Percentiles rank a stretch among this genome's conserved stretches.
These are phyloP conservation scores for Chaetodon auriga DNA, from an alignment of 2,113 vertebrate species.

Conservation along the genomic window DNA sequence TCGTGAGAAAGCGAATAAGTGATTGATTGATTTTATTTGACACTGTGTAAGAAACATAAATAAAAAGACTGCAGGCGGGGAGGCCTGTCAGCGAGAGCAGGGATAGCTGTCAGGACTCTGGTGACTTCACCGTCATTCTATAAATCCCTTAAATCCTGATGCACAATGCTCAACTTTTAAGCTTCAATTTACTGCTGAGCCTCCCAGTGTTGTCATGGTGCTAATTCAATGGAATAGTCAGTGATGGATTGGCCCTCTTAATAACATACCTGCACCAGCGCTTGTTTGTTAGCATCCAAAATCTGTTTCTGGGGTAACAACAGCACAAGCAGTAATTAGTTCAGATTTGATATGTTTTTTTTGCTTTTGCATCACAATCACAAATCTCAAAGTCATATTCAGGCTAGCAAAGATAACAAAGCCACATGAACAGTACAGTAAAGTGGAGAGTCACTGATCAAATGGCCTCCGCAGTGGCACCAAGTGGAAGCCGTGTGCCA, in stretches of 20 bases:
- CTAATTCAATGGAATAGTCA: constrained; percentile 33
- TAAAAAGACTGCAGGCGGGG: constrained; percentile 53
- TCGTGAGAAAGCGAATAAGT: constrained; percentile 1
- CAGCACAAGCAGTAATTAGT: neutral
- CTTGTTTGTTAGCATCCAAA: neutral
- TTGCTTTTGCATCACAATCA: neutral
- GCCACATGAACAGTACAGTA: neutral
- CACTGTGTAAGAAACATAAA: constrained; percentile 56
- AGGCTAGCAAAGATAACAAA: neutral
- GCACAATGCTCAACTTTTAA: constrained; percentile 44
- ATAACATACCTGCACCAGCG: neutral
- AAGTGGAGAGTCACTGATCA: neutral
- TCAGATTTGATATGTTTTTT: neutral
- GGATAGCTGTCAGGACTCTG: constrained; percentile 55
- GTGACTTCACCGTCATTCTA: constrained; percentile 26
- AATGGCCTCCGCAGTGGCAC: neutral
- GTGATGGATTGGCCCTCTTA: constrained; percentile 15
- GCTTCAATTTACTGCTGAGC: constrained; percentile 23
- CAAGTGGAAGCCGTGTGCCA: too few relatives aligned
- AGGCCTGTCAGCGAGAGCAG: constrained; percentile 43
- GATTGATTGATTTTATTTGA: constrained; percentile 70
- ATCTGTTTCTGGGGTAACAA: neutral
- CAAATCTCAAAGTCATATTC: neutral
- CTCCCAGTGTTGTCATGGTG: constrained; percentile 7
- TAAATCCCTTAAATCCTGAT: constrained; percentile 45